Conservation (phyloP, 2,888 invertebrate species). For the Pardosa pseudoannulata region DNA sequence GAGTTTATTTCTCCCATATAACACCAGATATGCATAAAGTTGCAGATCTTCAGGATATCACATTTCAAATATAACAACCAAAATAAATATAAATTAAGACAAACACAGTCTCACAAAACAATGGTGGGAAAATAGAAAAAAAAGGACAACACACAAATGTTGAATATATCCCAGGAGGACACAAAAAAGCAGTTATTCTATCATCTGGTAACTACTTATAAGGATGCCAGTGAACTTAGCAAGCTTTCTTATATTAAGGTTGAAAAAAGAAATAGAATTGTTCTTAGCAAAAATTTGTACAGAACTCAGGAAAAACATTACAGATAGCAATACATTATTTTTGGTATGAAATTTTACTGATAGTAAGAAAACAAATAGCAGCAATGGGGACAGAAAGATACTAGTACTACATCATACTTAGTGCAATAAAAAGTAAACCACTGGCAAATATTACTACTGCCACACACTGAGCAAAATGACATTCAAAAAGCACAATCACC, state of each 20-base stretch:
- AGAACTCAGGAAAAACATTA: constrained; percentile 26
- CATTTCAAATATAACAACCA: not conserved
- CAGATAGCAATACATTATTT: constrained; percentile 36
- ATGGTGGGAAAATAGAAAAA: not conserved
- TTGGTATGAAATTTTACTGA: constrained; percentile 7
- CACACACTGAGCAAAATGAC: constrained; percentile 63
- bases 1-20: not conserved
- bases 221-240: too few species aligned
- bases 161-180: constrained; percentile 9
- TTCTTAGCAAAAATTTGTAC: constrained; percentile 30
- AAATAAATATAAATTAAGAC: not conserved
- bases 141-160: constrained; percentile 2
- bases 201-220: too few species aligned
- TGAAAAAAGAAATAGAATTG: too few species aligned
- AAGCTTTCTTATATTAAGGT: too few species aligned
- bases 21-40: constrained; percentile 2
- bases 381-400: constrained; percentile 71
- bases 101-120: not conserved
- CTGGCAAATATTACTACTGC: constrained; percentile 69
- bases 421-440: constrained; percentile 68
- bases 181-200: not conserved
- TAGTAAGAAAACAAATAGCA: constrained; percentile 60
- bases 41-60: constrained; percentile 7
- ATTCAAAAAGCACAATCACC: constrained; percentile 71
- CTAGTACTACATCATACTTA: constrained; percentile 61